A percentile compares a stretch with the other conserved stretches of the same genome.
These are phyloP conservation scores for Ganaspis brasiliensis DNA, from an alignment of 2,888 invertebrate genomes.

Conservation along the genomic window DNA sequence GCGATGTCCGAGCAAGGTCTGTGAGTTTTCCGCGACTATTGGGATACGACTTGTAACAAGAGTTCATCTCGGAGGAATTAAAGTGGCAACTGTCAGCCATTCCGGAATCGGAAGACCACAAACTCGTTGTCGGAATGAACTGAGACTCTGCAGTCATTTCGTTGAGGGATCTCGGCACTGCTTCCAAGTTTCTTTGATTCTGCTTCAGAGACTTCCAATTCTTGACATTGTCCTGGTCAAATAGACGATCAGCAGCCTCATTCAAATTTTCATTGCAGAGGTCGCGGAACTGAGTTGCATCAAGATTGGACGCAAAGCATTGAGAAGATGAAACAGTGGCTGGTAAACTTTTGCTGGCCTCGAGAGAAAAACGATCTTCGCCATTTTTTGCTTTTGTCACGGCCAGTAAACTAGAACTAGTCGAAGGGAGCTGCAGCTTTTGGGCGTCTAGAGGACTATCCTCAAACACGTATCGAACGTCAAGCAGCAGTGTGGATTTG, in stretches of 20 bases:
- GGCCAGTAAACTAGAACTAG: constrained; percentile 60
- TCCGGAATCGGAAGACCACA: constrained; percentile 88
- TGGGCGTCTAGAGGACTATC: constrained; percentile 50
- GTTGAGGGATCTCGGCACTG: constrained; percentile 20
- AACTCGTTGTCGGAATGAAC: constrained; percentile 63
- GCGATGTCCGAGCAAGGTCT: constrained; percentile 61
- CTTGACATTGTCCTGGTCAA: constrained; percentile 59
- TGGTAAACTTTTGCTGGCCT: constrained; percentile 70
- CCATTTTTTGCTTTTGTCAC: constrained; percentile 25
- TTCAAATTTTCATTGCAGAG: constrained; percentile 37
- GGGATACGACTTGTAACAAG: constrained; percentile 69
- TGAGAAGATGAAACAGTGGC: constrained; percentile 45
- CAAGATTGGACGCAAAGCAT: constrained; percentile 48
- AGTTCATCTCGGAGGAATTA: constrained; percentile 73
- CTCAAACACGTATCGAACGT: constrained; percentile 74
- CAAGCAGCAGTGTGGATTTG: constrained; percentile 76
- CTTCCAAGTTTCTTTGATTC: constrained; percentile 41
- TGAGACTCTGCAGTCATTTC: constrained; percentile 29
- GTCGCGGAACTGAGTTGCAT: constrained; percentile 53
- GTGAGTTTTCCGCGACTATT: constrained; percentile 61
- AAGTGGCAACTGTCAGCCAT: constrained; percentile 90
- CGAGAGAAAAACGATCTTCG: constrained; percentile 52
- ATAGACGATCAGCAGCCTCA: constrained; percentile 6
- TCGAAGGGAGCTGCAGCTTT: constrained; percentile 44
- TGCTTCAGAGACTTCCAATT: constrained; percentile 61